A percentile compares a stretch with the other conserved stretches of the same genome.
These are phyloP conservation scores for Emmelina monodactyla DNA, from an alignment of 2,888 invertebrate species.

Conservation along the genomic window DNA sequence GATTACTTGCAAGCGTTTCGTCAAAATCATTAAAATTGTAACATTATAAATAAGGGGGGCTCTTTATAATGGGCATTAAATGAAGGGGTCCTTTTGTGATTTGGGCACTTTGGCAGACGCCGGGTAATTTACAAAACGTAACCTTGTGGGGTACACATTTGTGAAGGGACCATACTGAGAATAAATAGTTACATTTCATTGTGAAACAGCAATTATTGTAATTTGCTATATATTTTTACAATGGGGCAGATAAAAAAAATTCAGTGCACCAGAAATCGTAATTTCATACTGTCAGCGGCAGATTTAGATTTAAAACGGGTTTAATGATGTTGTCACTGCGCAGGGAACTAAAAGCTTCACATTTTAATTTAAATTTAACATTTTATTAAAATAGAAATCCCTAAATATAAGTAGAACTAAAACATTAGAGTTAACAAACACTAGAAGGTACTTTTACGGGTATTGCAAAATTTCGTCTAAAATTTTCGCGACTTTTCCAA, in stretches of 20 bases:
- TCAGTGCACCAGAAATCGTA: slow-evolving; percentile 21
- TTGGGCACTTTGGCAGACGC: slow-evolving; percentile 26
- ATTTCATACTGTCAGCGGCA: slow-evolving; percentile 20
- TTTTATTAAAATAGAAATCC: too few relatives aligned
- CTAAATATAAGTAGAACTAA: too few relatives aligned
- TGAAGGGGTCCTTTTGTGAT: slow-evolving; percentile 42
- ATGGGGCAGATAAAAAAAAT: slow-evolving; percentile 20
- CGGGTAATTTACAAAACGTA: slow-evolving; percentile 47
- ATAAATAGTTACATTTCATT: slow-evolving; percentile 49
- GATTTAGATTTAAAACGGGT: slow-evolving; percentile 7
- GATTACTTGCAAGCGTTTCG: slow-evolving; percentile 21
- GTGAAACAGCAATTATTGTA: slow-evolving; percentile 47
- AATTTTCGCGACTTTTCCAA: too few relatives aligned
- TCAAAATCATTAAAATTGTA: slow-evolving; percentile 56
- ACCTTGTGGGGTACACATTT: slow-evolving; percentile 26
- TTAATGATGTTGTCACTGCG: background rate
- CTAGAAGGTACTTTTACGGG: too few relatives aligned
- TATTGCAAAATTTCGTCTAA: too few relatives aligned
- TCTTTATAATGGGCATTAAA: slow-evolving; percentile 53
- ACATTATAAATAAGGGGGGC: slow-evolving; percentile 50
- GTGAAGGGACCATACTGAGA: slow-evolving; percentile 23
- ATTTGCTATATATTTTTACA: slow-evolving; percentile 37
- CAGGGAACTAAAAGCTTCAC: too few relatives aligned
- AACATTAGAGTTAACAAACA: too few relatives aligned
- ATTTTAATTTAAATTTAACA: too few relatives aligned